Evolutionary conservation across 2,797 vertebrate genomes (phyloP).

Genomic region (Triplophysa yarkandensis): DNA sequence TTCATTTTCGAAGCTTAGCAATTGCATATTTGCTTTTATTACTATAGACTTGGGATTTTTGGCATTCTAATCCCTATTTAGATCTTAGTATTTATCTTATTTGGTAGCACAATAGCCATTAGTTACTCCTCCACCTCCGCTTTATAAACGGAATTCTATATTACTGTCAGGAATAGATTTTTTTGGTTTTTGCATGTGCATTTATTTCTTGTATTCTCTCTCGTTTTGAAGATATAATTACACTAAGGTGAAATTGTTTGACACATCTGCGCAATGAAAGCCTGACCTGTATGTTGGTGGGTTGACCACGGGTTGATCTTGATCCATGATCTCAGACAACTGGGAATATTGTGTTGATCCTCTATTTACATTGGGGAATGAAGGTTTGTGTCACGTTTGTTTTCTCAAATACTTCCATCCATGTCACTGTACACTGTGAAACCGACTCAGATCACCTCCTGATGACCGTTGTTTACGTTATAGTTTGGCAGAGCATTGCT

Average conservation of each 20-base stretch:
- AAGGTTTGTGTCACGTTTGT: slow-evolving; percentile 46
- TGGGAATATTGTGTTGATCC: slow-evolving; percentile 46
- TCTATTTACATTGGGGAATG: slow-evolving; percentile 54
- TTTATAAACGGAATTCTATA: slow-evolving; percentile 74
- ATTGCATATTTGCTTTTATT: slow-evolving; percentile 81
- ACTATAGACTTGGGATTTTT: slow-evolving; percentile 77
- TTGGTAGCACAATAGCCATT: slow-evolving; percentile 81
- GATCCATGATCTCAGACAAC: slow-evolving; percentile 50
- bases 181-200: slow-evolving; percentile 71
- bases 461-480: slow-evolving; percentile 53
- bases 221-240: slow-evolving; percentile 63
- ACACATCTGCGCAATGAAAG: slow-evolving; percentile 70
- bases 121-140: slow-evolving; percentile 73
- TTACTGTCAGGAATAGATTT: slow-evolving; percentile 73
- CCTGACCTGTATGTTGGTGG: slow-evolving; percentile 70
- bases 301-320: slow-evolving; percentile 58
- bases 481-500: slow-evolving; percentile 30
- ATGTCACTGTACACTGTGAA: slow-evolving; percentile 61
- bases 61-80: slow-evolving; percentile 77
- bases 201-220: slow-evolving; percentile 63
- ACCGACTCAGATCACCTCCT: slow-evolving; percentile 49
- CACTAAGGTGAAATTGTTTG: slow-evolving; percentile 63
- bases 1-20: slow-evolving; percentile 73
- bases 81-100: slow-evolving; percentile 79
- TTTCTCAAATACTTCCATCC: slow-evolving; percentile 49